Conservation (phyloP, 2,113 vertebrate species). For the Cebidichthys violaceus region DNA sequence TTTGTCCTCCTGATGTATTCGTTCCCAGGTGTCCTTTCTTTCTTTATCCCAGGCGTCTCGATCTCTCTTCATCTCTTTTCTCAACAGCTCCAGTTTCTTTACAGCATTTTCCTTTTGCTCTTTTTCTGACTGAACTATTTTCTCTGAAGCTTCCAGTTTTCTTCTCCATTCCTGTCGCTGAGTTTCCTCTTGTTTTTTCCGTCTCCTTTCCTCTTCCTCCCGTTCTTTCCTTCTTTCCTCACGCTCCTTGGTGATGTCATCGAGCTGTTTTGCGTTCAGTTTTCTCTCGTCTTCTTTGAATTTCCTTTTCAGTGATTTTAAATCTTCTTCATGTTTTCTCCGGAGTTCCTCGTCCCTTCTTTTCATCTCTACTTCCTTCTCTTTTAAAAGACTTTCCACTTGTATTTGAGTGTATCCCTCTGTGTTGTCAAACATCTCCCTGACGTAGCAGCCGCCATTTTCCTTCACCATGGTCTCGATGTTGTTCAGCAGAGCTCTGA, state of each 20-base stretch:
- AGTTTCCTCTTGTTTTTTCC: neutral
- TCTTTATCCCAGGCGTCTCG: neutral
- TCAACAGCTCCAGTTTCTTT: neutral
- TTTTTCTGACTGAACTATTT: neutral
- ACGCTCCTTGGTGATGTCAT: neutral
- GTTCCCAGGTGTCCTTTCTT: neutral
- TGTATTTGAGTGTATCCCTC: neutral
- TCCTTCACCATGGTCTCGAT: constrained; percentile 13
- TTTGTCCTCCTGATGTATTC: neutral
- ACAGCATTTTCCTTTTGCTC: neutral
- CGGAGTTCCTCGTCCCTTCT: neutral
- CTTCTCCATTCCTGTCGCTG: neutral
- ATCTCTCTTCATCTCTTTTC: neutral
- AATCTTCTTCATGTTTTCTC: neutral
- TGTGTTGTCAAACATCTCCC: neutral
- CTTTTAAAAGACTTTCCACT: neutral
- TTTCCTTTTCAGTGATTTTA: neutral
- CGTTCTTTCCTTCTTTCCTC: neutral
- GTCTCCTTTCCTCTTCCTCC: neutral
- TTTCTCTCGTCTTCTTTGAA: neutral
- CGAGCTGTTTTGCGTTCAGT: neutral
- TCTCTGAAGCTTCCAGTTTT: neutral
- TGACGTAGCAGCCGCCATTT: constrained; percentile 43
- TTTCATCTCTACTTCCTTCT: neutral
- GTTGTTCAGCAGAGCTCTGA: constrained; percentile 16